phyloP scores from a whole-genome alignment of 2,113 vertebrate species.

The Rhinichthys klamathensis region DNA sequence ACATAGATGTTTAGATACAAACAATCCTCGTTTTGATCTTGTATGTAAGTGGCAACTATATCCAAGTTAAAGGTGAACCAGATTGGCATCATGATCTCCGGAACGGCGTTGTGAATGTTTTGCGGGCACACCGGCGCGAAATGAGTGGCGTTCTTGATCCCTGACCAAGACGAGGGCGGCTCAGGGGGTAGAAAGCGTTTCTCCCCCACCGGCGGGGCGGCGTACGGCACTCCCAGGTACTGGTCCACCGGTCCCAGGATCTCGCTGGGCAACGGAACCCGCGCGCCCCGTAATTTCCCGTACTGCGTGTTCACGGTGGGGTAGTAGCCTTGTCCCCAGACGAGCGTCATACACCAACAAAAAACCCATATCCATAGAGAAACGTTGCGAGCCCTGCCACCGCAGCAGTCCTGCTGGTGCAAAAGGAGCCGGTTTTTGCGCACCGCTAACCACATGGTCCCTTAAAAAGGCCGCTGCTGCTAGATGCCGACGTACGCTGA shows the following conservation, averaged over 20 bases:
- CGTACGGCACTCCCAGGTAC: conserved; percentile 90
- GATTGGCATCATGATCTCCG: conserved; percentile 98
- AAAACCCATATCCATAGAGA: conserved; percentile 88
- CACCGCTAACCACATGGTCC: conserved; percentile 79
- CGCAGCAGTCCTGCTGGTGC: conserved; percentile 76
- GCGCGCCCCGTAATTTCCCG: conserved; percentile 91
- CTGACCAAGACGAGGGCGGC: conserved; percentile 94
- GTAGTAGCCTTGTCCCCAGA: conserved; percentile 86
- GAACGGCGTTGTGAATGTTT: conserved; percentile 97
- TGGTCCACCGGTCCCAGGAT: conserved; percentile 98
- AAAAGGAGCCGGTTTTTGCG: conserved; percentile 70
- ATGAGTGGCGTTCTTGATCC: conserved; percentile 97
- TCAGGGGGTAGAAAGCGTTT: conserved; percentile 97
- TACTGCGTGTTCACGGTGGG: conserved; percentile 98
- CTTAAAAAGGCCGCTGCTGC: conserved; percentile 56
- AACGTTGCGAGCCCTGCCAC: conserved; percentile 71
- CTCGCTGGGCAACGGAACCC: conserved; percentile 92
- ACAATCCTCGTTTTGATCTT: conserved; percentile 99
- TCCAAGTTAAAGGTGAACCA: conserved; percentile 99
- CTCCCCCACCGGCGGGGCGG: conserved; percentile 88
- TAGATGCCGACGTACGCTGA: conserved; percentile 69
- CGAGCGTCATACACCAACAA: conserved; percentile 74
- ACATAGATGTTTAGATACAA: conserved; percentile 99
- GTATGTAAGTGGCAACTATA: conserved; percentile 97
- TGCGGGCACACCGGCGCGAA: conserved; percentile 98